Base-by-base conservation (phyloP, 2,113 vertebrate species). In the Oreocharis arfaki region DNA sequence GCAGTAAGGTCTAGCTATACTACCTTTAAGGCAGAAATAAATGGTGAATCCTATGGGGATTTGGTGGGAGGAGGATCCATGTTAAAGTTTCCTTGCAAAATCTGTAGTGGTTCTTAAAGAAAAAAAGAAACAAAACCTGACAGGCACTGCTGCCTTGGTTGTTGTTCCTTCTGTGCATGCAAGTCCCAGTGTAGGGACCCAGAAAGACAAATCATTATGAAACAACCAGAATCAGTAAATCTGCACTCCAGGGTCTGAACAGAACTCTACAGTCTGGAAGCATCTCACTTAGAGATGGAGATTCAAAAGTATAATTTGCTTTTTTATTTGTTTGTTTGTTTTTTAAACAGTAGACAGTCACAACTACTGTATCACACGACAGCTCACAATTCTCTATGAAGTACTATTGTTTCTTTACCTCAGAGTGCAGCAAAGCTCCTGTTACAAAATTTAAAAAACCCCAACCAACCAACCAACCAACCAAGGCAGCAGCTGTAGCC, bases 381-480 rank as follows among this genome's bases (percentile, higher is more conserved):
- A 78, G 33, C 28, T 89, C 47, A 67, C 12, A 1, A 2, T 18
- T 63, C 33, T 65, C 57, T 46, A 21, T 6, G 46, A 82, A 71
- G 6, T 42, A 41, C 60, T 85, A 75, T 59, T 55, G 6, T 50
- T 81, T 79, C 18, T 82, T 87, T 47, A 74, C 3, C 32, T 63
- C 46, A 49, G 77, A 83, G 22, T 4, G 3, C 37, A 90, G 59
- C 32, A 75, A 71, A 64, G 33, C 14, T 61, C 24, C 13, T 91
- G 60, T 9, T 56, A 65, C 8, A 57, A 80, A 57, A 27, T 65
- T 11, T 33, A 12, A 33, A 21, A 16, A 42, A 76, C 71, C n/a
- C n/a, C n/a, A n/a, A n/a, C n/a, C n/a, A 23, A 9, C 0, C 22
- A 26, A 28, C 7, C 26, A 42, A 13, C 2, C 13, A 55, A 55